A percentile compares a stretch with the other conserved stretches of the same genome.
Conservation (phyloP, 2,797 vertebrate species). For the Ptychadena robeensis region DNA sequence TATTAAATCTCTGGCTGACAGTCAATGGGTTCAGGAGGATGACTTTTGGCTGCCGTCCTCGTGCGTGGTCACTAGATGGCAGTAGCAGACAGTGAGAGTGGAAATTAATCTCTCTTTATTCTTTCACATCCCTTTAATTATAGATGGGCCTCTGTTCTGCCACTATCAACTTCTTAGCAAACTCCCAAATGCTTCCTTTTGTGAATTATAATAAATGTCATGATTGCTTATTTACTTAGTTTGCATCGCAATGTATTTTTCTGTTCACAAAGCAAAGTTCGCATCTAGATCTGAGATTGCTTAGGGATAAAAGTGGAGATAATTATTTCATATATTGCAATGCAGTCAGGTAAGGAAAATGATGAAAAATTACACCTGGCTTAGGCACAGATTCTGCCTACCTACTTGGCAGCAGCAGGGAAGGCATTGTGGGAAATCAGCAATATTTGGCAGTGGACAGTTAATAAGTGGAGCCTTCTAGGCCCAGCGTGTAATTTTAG, state of each 20-base stretch:
- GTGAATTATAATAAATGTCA: slow-evolving; percentile 49
- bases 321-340: slow-evolving; percentile 23
- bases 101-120: neutral
- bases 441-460: slow-evolving; percentile 47
- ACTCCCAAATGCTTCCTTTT: slow-evolving; percentile 42
- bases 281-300: slow-evolving; percentile 17
- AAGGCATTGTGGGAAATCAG: slow-evolving; percentile 51
- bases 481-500: slow-evolving; percentile 36
- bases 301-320: slow-evolving; percentile 29
- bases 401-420: slow-evolving; percentile 3
- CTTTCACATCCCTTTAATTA: slow-evolving; percentile 35
- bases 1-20: slow-evolving; percentile 47
- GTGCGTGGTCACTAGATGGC: slow-evolving; percentile 42
- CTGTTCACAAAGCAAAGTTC: neutral
- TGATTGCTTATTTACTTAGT: slow-evolving; percentile 51
- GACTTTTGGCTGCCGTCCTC: neutral
- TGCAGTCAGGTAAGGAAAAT: slow-evolving; percentile 41
- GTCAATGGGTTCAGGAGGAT: slow-evolving; percentile 27
- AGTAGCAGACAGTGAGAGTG: slow-evolving; percentile 13
- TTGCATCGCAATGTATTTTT: slow-evolving; percentile 19
- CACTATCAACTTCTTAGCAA: slow-evolving; percentile 19
- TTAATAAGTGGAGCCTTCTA: slow-evolving; percentile 50
- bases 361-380: slow-evolving; percentile 56
- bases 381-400: slow-evolving; percentile 22
- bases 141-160: slow-evolving; percentile 21